Evolutionary conservation across 2,113 vertebrate species (phyloP).

Genomic region (Ahaetulla prasina): DNA sequence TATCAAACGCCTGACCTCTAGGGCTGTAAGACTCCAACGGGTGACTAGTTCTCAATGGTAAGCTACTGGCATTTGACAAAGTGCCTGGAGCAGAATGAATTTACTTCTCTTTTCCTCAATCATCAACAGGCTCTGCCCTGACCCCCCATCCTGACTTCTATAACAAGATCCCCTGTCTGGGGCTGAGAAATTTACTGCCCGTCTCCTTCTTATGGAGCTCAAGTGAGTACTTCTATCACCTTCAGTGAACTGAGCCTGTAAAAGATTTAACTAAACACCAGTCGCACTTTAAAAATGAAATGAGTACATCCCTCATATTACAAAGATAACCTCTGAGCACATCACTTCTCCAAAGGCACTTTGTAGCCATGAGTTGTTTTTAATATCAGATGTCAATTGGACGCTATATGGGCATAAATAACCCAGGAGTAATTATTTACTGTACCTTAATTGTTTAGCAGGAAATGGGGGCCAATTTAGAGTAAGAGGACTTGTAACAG

Average conservation of each 20-base stretch:
- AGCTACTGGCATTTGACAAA: constrained; percentile 99
- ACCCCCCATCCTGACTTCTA: constrained; percentile 97
- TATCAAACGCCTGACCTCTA: constrained; percentile 92
- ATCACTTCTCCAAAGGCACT: constrained; percentile 10
- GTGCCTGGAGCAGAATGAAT: constrained; percentile 99
- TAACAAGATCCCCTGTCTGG: constrained; percentile 99
- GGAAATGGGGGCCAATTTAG: neutral
- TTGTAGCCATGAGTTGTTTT: neutral
- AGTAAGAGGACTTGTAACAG: neutral
- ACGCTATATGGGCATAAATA: neutral
- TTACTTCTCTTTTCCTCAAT: constrained; percentile 99
- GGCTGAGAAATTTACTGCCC: constrained; percentile 96
- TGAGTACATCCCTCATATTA: constrained; percentile 46
- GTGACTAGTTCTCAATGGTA: constrained; percentile 99
- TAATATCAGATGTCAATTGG: neutral
- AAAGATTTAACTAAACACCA: constrained; percentile 76
- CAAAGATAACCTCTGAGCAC: constrained; percentile 20
- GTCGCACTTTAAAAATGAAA: constrained; percentile 62
- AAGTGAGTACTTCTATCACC: constrained; percentile 94
- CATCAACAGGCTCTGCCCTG: constrained; percentile 99
- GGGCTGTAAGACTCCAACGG: constrained; percentile 95
- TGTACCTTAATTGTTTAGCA: neutral
- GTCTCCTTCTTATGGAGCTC: constrained; percentile 92
- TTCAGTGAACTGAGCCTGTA: constrained; percentile 80
- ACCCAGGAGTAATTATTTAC: neutral